Evolutionary conservation across 2,113 vertebrate species (phyloP), one percentile per base, ranked within the genome.

Genomic region (Xyliphius kryptos): DNA sequence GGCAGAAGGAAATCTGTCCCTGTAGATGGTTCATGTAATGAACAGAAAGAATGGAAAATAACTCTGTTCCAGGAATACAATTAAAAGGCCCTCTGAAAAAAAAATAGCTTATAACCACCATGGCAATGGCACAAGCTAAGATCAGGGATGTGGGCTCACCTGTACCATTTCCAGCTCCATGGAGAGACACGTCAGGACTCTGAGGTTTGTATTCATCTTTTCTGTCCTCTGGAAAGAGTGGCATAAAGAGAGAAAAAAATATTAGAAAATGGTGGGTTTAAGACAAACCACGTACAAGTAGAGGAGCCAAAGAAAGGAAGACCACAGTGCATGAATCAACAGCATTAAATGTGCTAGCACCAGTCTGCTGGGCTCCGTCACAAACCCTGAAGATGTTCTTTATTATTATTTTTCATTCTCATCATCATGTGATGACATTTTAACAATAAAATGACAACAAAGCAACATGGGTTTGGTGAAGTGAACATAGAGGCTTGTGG

Each of bases 191-290:
- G 82, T 92, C 89, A 40, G 89, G 89, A 80, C 89, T 89, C 76
- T 90, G 75, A 75, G 86, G 83, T 76, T 91, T 90, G 76, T 89
- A 92, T 55, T 93, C 91, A 38, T 91, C 89, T 81, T 90, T 94
- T 85, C 90, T 91, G 77, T 92, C 90, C 77, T 90, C 94, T 97
- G 86, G 40, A 51, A 22, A 68, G 46, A 75, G 71, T 36, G 72
- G 81, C 60, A 53, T 71, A 56, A 38, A 63, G 19, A 54, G 37
- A n/a, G 36, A 62, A 15, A 62, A 14, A 17, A 41, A 58, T 43
- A 58, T 66, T 66, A 66, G 37, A 20, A 32, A 66, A 50, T 26
- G 54, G 12, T 21, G 50, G 47, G 22, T 26, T 58, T 51, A 49
- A 37, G 5, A 50, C 14, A 66, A 57, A 58, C 63, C 63, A 58